Percentiles rank a stretch among this genome's conserved stretches.
Evolutionary conservation across 2,797 vertebrate species (phyloP).

Genomic region (Cottoperca gobio): DNA sequence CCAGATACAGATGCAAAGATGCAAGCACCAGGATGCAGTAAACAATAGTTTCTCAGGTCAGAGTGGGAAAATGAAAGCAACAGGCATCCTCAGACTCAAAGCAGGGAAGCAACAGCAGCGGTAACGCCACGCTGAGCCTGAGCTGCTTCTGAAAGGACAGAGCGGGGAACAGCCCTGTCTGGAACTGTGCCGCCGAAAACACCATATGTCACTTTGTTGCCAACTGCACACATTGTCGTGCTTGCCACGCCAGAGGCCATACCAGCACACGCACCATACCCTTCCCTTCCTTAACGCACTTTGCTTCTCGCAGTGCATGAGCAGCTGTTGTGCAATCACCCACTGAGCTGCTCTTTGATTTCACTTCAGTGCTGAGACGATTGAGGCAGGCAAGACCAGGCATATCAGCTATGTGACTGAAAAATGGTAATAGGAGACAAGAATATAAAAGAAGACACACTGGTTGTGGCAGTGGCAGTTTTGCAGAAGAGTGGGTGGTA

Average conservation of each 20-base stretch:
- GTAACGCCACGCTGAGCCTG: constrained; percentile 25
- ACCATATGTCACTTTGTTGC: constrained; percentile 62
- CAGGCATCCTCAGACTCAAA: constrained; percentile 35
- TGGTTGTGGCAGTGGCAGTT: constrained; percentile 74
- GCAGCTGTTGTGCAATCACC: constrained; percentile 86
- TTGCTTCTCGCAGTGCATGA: constrained; percentile 62
- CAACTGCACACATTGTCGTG: constrained; percentile 66
- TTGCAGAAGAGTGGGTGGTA: constrained; percentile 77
- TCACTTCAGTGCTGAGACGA: constrained; percentile 74
- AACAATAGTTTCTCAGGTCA: constrained; percentile 50
- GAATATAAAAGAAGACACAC: constrained; percentile 83
- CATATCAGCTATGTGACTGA: constrained; percentile 86
- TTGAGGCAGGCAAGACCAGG: constrained; percentile 87
- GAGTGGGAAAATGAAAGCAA: constrained; percentile 57
- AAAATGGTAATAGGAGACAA: constrained; percentile 82
- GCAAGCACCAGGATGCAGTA: constrained; percentile 32
- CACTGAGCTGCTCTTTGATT: constrained; percentile 83
- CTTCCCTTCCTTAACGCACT: constrained; percentile 74
- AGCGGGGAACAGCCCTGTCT: constrained; percentile 41
- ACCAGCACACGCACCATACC: constrained; percentile 46
- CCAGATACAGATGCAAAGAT: constrained; percentile 53
- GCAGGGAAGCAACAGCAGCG: constrained; percentile 20
- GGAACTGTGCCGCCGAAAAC: constrained; percentile 55
- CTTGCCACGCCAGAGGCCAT: constrained; percentile 50
- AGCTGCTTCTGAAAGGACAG: constrained; percentile 25